Percentiles rank a stretch among this genome's conserved stretches.
These are phyloP conservation scores for Silurus lanzhouensis DNA, from an alignment of 2,797 vertebrate species.

Conservation along the genomic window DNA sequence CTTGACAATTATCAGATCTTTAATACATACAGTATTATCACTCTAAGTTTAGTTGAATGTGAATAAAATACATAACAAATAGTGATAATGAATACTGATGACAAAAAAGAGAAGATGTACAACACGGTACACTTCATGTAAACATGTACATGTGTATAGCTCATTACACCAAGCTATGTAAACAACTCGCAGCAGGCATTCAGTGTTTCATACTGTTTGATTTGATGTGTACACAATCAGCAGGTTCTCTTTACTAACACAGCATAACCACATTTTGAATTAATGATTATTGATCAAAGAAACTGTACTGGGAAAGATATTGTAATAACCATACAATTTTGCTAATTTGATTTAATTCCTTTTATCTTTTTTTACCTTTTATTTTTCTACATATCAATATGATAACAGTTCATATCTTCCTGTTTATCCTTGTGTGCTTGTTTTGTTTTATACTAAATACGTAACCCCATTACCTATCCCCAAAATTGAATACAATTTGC, in stretches of 20 bases:
- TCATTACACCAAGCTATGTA: slow-evolving; percentile 32
- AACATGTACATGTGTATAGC: slow-evolving; percentile 22
- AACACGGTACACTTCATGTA: slow-evolving; percentile 1
- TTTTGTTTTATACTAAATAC: background rate
- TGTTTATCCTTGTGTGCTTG: background rate
- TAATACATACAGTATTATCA: slow-evolving; percentile 21
- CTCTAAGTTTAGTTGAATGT: background rate
- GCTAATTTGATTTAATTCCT: background rate
- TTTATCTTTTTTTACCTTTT: background rate
- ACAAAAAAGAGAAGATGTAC: background rate
- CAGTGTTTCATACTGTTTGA: slow-evolving; percentile 37
- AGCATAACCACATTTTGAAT: background rate
- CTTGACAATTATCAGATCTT: slow-evolving; percentile 1
- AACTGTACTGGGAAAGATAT: background rate
- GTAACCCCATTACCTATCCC: background rate
- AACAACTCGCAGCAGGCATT: slow-evolving; percentile 35
- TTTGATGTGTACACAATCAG: slow-evolving; percentile 30
- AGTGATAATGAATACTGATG: background rate
- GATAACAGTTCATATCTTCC: background rate
- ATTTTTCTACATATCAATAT: background rate
- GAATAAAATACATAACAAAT: slow-evolving; percentile 15
- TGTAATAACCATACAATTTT: background rate
- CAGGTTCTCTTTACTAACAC: background rate
- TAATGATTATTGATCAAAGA: background rate
- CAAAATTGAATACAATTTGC: background rate